Base-by-base conservation (phyloP, 2,888 invertebrate genomes). In the Nemoura dubitans region DNA sequence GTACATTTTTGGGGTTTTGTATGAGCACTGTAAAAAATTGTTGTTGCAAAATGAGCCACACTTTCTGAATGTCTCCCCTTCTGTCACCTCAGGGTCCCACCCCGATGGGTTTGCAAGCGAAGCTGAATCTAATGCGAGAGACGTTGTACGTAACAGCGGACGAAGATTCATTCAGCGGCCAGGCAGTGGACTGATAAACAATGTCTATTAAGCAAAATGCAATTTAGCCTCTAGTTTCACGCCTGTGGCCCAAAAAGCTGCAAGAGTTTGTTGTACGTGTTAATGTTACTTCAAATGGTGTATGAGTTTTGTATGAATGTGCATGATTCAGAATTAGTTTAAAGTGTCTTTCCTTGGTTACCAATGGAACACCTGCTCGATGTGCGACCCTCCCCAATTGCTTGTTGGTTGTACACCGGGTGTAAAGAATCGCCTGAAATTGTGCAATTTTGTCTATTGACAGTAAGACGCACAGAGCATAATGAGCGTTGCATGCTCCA, bases 41-140 rank as follows among this genome's bases (percentile, higher is more conserved):
- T 78, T 78, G 25, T 78, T 28, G 28, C 10, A 28, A 28, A 78
- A 25, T 78, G 10, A 78, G 78, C 28, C 78, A 87, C 78, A 86
- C 86, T 83, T 89, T 88, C 88, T 89, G 88, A 88, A 89, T 89
- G 86, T 89, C 86, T 88, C 88, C 88, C 89, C 88, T 89, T 88
- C 88, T 89, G 88, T 89, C 88, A 88, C 88, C 89, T 88, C 88
- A 88, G 88, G 88, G 88, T 87, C 88, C 88, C 88, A 87, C 88
- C 88, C 88, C 88, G 88, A 87, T 87, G 89, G 88, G 87, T 88
- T 89, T 88, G 87, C 88, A 88, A 88, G 88, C 88, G 86, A 86
- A 88, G 87, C 87, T 87, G 87, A 87, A 86, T 88, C 87, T 88
- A 85, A 86, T 81, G 84, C 88, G 87, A 88, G 88, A 88, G 88